Evolutionary conservation across 2,888 invertebrate species (phyloP).

Genomic region (Diarsia dahlii): DNA sequence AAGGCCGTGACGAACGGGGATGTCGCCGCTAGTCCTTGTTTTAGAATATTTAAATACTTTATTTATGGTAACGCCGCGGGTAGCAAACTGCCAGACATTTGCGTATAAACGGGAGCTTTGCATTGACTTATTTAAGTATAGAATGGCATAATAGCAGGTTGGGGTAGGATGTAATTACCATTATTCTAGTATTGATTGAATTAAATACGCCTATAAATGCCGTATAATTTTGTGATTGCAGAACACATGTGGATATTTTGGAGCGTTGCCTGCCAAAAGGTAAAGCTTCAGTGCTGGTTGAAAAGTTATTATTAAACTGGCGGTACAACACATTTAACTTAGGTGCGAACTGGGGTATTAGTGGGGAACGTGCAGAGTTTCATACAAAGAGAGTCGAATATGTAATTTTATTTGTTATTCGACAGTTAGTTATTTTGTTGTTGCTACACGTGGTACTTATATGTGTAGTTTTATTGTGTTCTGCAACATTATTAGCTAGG

Average conservation of each 20-base stretch:
- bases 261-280: constrained; percentile 22
- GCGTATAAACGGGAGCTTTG: constrained; percentile 58
- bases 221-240: constrained; percentile 42
- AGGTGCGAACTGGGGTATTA: constrained; percentile 49
- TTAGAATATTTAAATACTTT: constrained; percentile 64
- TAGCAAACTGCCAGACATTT: constrained; percentile 53
- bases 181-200: constrained; percentile 41
- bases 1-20: constrained; percentile 69
- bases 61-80: constrained; percentile 58
- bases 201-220: constrained; percentile 21
- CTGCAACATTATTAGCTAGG: neutral
- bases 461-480: neutral
- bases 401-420: constrained; percentile 44
- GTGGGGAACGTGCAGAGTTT: constrained; percentile 29
- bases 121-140: constrained; percentile 55
- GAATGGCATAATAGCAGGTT: constrained; percentile 38
- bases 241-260: constrained; percentile 9
- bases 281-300: constrained; percentile 31
- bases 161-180: constrained; percentile 18
- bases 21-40: constrained; percentile 66
- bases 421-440: constrained; percentile 31
- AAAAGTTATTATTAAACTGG: constrained; percentile 54
- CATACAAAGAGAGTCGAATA: constrained; percentile 37
- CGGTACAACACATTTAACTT: constrained; percentile 51
- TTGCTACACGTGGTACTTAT: constrained; percentile 9